A percentile compares a stretch with the other conserved stretches of the same genome.
Conservation (phyloP, 2,113 vertebrate species). For the Neopipo cinnamomea region DNA sequence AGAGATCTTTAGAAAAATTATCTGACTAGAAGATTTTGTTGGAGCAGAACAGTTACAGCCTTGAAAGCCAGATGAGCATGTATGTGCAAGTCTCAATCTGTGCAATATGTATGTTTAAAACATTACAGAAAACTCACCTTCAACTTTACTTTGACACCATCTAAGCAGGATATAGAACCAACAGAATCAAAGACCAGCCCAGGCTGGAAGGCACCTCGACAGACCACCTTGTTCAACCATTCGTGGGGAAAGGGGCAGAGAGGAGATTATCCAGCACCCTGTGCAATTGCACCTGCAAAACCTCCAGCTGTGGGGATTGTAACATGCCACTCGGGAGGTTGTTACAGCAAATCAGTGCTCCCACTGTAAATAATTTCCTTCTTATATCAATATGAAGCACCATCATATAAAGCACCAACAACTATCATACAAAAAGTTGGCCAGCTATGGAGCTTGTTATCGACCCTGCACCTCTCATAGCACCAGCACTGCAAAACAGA, state of each 20-base stretch:
- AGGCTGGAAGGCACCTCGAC: background rate
- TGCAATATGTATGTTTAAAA: background rate
- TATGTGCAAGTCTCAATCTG: background rate
- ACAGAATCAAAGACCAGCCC: background rate
- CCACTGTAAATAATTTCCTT: background rate
- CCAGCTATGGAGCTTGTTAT: background rate
- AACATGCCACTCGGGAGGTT: background rate
- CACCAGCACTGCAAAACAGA: background rate
- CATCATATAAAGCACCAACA: background rate
- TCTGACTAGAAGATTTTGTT: background rate
- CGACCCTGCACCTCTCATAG: background rate
- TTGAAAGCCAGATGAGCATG: background rate
- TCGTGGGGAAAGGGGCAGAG: background rate
- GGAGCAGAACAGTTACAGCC: background rate
- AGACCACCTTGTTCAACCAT: background rate
- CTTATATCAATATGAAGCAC: background rate
- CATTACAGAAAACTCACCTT: background rate
- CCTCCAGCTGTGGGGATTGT: background rate
- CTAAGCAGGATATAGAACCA: background rate
- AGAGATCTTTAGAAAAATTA: background rate
- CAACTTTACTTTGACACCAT: background rate
- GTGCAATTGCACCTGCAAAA: background rate
- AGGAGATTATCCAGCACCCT: background rate
- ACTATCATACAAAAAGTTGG: background rate
- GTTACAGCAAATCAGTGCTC: background rate